A percentile compares a stretch with the other conserved stretches of the same genome.
Evolutionary conservation across 2,797 vertebrate species (phyloP).

Genomic region (Coregonus ussuriensis): DNA sequence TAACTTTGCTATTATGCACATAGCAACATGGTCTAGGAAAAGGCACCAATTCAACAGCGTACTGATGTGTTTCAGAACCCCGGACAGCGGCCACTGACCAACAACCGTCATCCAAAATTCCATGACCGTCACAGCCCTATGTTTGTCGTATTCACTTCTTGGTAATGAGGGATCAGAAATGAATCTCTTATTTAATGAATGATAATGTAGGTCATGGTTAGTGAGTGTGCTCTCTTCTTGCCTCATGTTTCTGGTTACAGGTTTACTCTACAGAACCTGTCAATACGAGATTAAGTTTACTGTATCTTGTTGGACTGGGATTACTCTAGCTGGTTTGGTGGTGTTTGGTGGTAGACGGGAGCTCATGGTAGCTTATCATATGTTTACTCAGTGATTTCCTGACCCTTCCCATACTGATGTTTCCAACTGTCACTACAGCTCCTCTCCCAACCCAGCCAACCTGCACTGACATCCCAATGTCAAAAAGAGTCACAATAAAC

Average conservation of each 20-base stretch:
- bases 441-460: slow-evolving; percentile 20
- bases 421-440: slow-evolving; percentile 33
- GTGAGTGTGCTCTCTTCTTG: neutral
- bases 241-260: neutral
- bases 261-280: neutral
- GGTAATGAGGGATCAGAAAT: too few species aligned
- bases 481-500: slow-evolving; percentile 10
- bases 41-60: too few species aligned
- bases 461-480: slow-evolving; percentile 25
- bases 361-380: neutral
- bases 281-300: neutral
- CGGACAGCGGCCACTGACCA: too few species aligned
- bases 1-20: too few species aligned
- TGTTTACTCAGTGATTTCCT: slow-evolving; percentile 40
- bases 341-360: neutral
- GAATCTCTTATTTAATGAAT: too few species aligned
- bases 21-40: too few species aligned
- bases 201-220: neutral
- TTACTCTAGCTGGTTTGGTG: too few species aligned
- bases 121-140: too few species aligned
- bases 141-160: too few species aligned
- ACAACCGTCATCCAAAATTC: too few species aligned
- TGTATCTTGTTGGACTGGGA: neutral
- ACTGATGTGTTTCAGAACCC: too few species aligned
- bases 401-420: slow-evolving; percentile 21